Conservation (phyloP, 2,888 invertebrate species). For the Drosophila mettleri region DNA sequence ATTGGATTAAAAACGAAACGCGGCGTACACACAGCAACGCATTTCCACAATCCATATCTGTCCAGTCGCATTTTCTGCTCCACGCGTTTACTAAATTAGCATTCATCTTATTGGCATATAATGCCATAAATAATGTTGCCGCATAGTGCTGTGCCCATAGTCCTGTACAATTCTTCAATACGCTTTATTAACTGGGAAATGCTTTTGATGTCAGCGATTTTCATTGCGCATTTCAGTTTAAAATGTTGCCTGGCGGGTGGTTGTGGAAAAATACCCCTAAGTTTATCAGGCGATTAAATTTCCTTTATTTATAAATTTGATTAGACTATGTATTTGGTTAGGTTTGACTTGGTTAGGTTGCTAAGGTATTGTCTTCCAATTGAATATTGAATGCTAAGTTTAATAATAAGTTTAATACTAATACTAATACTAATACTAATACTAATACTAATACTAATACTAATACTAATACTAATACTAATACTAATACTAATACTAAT, state of each 20-base stretch:
- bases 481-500: too few relatives aligned
- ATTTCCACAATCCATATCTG: conserved; percentile 51
- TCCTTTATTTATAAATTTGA: conserved; percentile 57
- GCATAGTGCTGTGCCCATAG: neutral
- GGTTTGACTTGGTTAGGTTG: too few relatives aligned
- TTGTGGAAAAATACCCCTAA: conserved; percentile 58
- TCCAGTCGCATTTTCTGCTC: conserved; percentile 45
- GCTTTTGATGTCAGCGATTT: conserved; percentile 75
- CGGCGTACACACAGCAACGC: conserved; percentile 53
- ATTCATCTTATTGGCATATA: conserved; percentile 67
- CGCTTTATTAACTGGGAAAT: conserved; percentile 78
- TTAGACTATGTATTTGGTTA: conserved; percentile 60
- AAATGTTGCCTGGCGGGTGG: conserved; percentile 14
- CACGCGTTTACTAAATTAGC: conserved; percentile 73
- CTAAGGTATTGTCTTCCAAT: conserved; percentile 60
- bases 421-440: too few relatives aligned
- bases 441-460: too few relatives aligned
- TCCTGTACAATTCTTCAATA: conserved; percentile 51
- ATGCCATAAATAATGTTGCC: conserved; percentile 65
- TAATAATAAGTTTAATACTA: too few relatives aligned
- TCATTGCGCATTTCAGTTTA: conserved; percentile 63
- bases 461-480: too few relatives aligned
- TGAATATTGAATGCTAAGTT: conserved; percentile 1
- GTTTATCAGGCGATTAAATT: conserved; percentile 74
- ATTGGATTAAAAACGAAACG: conserved; percentile 77